phyloP scores from a whole-genome alignment of 2,888 invertebrate species.

The Andrena dorsata region DNA sequence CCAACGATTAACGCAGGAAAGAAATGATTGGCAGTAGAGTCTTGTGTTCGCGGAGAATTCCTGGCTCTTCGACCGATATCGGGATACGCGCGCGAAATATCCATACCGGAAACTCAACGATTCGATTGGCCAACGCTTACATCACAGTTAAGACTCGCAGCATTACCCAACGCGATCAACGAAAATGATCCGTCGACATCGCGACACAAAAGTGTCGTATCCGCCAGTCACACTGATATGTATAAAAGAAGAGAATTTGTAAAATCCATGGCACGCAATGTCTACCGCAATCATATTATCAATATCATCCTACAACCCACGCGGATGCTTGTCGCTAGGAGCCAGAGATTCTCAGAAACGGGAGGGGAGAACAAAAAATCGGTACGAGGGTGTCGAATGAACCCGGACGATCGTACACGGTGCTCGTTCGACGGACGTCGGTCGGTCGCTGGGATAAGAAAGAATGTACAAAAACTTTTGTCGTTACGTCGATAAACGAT shows the following conservation, averaged over 20 bases:
- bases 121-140: not conserved
- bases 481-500: constrained; percentile 54
- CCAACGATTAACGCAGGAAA: constrained; percentile 52
- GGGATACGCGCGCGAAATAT: not conserved
- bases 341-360: constrained; percentile 28
- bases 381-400: constrained; percentile 37
- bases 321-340: not conserved
- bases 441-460: constrained; percentile 70
- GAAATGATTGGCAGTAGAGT: constrained; percentile 54
- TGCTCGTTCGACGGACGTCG: constrained; percentile 50
- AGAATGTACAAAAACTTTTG: constrained; percentile 77
- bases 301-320: no score
- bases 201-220: not conserved
- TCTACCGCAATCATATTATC: no score
- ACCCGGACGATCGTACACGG: constrained; percentile 33
- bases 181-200: not conserved
- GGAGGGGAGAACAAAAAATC: not conserved
- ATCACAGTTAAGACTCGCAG: not conserved
- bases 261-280: not conserved
- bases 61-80: constrained; percentile 7
- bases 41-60: constrained; percentile 13
- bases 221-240: constrained; percentile 4
- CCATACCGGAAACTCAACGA: not conserved
- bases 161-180: not conserved
- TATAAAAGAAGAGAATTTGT: not conserved